phyloP scores from a whole-genome alignment of 2,888 invertebrate genomes.

The Plemyria rubiginata region DNA sequence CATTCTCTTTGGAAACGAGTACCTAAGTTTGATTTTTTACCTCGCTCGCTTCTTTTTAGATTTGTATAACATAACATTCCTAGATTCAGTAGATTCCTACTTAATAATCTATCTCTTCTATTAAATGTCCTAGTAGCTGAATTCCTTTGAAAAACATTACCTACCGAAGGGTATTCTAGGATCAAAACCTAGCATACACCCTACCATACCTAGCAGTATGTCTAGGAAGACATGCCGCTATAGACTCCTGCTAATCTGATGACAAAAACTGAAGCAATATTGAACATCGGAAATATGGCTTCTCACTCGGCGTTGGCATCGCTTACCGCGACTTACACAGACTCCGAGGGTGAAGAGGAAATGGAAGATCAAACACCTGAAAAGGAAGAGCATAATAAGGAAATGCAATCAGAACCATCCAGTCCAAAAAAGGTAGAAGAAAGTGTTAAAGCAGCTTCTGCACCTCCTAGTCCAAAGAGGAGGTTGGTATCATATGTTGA shows the following conservation, averaged over 20 bases:
- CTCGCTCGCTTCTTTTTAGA: too few species aligned
- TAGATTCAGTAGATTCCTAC: too few species aligned
- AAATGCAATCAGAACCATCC: slow-evolving; percentile 65
- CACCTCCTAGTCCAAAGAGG: slow-evolving; percentile 76
- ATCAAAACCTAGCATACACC: too few species aligned
- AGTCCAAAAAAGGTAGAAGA: slow-evolving; percentile 63
- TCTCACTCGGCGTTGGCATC: slow-evolving; percentile 89
- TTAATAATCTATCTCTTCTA: too few species aligned
- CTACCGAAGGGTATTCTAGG: too few species aligned
- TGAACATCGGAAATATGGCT: slow-evolving; percentile 58
- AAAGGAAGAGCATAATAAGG: slow-evolving; percentile 69
- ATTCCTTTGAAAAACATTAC: too few species aligned
- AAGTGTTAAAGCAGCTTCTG: slow-evolving; percentile 66
- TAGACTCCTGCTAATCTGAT: background rate
- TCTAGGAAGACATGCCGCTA: background rate
- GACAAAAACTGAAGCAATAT: background rate
- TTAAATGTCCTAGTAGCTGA: too few species aligned
- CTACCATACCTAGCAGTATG: too few species aligned
- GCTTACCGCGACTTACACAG: slow-evolving; percentile 95
- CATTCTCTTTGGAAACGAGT: too few species aligned
- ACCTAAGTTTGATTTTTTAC: too few species aligned
- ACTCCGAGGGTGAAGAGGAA: slow-evolving; percentile 95
- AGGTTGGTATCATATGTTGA: slow-evolving; percentile 89
- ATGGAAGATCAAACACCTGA: slow-evolving; percentile 86
- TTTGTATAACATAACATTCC: too few species aligned